A percentile compares a stretch with the other conserved stretches of the same genome.
These are phyloP conservation scores for Oryctolagus cuniculus DNA, from an alignment of 2,113 vertebrate genomes.

Conservation along the genomic window mOryCun1.1 NC_091432.1:230938001-230938500, in stretches of 20 bases:
- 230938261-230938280: neutral
- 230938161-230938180: neutral
- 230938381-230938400: neutral
- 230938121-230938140: neutral
- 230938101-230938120: neutral
- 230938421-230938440: neutral
- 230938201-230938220: neutral
- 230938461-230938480: neutral
- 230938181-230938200: constrained; percentile 51
- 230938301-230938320: neutral
- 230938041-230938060: constrained; percentile 97
- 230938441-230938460: neutral
- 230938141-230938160: neutral
- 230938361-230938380: neutral
- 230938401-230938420: neutral
- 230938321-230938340: neutral
- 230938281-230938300: neutral
- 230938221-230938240: neutral
- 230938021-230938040: constrained; percentile 92
- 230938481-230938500: neutral
- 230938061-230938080: constrained; percentile 96
- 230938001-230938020: constrained; percentile 91
- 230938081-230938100: neutral
- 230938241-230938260: neutral
- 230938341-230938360: neutral